phyloP scores from a whole-genome alignment of 2,113 vertebrate genomes.

The Neoarius graeffei region DNA sequence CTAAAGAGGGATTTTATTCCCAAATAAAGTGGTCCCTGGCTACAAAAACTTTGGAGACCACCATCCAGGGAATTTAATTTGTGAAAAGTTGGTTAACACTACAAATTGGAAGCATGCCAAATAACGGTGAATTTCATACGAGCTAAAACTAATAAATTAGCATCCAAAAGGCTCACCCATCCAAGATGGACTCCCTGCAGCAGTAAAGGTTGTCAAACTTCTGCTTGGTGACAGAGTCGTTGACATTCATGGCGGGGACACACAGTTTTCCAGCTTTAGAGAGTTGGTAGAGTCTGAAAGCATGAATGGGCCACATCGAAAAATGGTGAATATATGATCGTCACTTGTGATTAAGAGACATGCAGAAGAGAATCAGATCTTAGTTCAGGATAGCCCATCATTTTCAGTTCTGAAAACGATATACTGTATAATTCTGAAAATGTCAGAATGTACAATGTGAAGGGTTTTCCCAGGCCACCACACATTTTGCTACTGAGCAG shows the following conservation, averaged over 20 bases:
- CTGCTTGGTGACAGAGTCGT: constrained; percentile 98
- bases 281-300: constrained; percentile 90
- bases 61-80: neutral
- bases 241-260: constrained; percentile 98
- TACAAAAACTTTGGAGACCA: neutral
- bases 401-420: neutral
- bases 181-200: constrained; percentile 97
- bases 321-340: neutral
- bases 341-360: constrained; percentile 24
- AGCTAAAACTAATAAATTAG: neutral
- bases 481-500: constrained; percentile 10
- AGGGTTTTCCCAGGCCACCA: neutral
- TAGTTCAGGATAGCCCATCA: neutral
- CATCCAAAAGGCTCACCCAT: constrained; percentile 80
- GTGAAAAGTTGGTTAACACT: neutral
- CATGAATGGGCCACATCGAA: constrained; percentile 26
- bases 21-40: neutral
- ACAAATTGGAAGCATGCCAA: neutral
- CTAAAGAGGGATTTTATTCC: neutral
- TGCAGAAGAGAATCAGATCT: neutral
- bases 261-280: constrained; percentile 98
- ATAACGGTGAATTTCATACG: neutral
- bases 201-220: constrained; percentile 99
- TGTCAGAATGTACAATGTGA: neutral
- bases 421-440: neutral